A percentile compares a stretch with the other conserved stretches of the same genome.
phyloP scores from a whole-genome alignment of 1,140 invertebrate species.

The Ylistrum balloti region DNA sequence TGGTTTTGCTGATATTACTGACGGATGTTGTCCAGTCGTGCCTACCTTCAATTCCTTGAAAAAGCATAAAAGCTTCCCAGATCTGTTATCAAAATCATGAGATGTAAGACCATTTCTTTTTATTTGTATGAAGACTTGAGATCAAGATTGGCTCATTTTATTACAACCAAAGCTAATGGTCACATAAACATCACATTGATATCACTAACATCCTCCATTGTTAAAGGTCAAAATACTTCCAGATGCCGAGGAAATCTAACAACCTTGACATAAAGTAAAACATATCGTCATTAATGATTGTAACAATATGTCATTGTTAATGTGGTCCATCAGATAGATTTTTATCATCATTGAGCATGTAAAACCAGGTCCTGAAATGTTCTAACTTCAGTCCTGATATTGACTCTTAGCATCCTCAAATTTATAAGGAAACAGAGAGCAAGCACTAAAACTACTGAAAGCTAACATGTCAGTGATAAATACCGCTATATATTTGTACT shows the following conservation, averaged over 20 bases:
- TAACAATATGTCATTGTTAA: not conserved
- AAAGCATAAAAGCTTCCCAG: no score
- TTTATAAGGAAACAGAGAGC: not conserved
- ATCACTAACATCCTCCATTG: not conserved
- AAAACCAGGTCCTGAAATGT: not conserved
- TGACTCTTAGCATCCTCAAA: not conserved
- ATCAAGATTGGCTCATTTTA: no score
- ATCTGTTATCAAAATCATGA: no score
- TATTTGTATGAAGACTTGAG: no score
- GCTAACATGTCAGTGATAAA: no score
- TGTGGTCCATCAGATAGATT: not conserved
- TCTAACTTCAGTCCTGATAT: not conserved
- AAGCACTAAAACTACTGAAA: no score
- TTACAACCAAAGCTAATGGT: not conserved
- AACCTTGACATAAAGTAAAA: not conserved
- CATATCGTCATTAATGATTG: not conserved
- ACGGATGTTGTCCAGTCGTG: no score
- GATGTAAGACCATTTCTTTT: no score
- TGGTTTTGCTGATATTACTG: no score
- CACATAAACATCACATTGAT: not conserved
- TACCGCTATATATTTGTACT: no score
- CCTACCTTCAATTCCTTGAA: no score
- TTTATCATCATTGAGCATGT: not conserved
- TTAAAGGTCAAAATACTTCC: not conserved
- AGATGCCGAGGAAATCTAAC: not conserved